These are phyloP conservation scores for Acropora yongei DNA, from an alignment of 64 coral and sea anemone genomes.

Conservation along the genomic window DNA sequence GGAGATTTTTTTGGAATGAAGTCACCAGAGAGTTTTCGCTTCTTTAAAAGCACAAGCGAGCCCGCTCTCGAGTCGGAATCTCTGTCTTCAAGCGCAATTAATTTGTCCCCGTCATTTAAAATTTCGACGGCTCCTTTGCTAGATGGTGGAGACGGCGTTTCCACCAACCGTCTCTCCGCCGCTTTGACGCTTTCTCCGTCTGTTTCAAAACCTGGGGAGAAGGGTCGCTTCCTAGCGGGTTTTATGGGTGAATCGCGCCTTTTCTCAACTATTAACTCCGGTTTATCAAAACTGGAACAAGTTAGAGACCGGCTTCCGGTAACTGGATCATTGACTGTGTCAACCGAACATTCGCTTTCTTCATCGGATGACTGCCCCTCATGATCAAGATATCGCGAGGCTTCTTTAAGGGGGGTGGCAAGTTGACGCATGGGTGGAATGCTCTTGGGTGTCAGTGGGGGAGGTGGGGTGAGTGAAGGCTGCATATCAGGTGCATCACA, in stretches of 20 bases:
- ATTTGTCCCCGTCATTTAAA: slow-evolving; percentile 34
- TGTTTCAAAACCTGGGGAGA: background rate
- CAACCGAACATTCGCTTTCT: background rate
- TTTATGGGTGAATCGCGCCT: background rate
- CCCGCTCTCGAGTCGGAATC: slow-evolving; percentile 19
- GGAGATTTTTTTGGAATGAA: slow-evolving; percentile 63
- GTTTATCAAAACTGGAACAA: background rate
- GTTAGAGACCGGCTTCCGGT: background rate
- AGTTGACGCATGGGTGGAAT: slow-evolving; percentile 67
- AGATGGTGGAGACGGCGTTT: slow-evolving; percentile 15
- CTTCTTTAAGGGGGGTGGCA: slow-evolving; percentile 63
- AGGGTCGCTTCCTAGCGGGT: background rate
- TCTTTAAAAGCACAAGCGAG: slow-evolving; percentile 40
- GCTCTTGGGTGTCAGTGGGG: slow-evolving; percentile 65
- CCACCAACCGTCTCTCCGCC: background rate
- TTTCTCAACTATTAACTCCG: background rate
- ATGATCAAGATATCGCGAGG: slow-evolving; percentile 62
- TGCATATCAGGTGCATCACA: background rate
- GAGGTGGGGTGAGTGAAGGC: slow-evolving; percentile 64
- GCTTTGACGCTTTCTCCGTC: background rate
- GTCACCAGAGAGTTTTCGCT: slow-evolving; percentile 39
- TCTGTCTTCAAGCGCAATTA: slow-evolving; percentile 58
- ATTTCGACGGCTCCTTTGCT: background rate
- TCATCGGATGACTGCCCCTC: slow-evolving; percentile 43
- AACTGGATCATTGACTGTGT: background rate